A percentile compares a stretch with the other conserved stretches of the same genome.
Conservation (phyloP, 2,797 vertebrate species). For the Brachymystax lenok region DNA sequence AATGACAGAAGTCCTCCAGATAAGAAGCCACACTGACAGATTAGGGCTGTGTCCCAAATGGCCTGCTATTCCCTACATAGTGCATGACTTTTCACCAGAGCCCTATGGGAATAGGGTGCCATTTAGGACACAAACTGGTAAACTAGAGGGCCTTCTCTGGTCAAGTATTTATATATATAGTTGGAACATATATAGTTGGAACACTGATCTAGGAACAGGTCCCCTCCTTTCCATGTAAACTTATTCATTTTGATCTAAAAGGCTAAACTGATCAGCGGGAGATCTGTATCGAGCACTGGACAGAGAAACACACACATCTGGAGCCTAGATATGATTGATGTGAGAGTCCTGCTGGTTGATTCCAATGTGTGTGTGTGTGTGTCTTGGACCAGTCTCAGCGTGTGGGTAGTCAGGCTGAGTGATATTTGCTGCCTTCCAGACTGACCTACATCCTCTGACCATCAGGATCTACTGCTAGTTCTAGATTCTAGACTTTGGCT, state of each 20-base stretch:
- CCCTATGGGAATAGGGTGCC: too few species aligned
- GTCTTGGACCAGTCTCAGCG: not conserved
- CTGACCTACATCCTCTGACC: not conserved
- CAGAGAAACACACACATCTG: conserved; percentile 9
- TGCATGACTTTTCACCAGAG: too few species aligned
- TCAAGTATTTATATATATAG: too few species aligned
- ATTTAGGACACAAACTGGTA: too few species aligned
- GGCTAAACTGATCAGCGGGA: not conserved
- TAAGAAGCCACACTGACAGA: too few species aligned
- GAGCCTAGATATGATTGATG: conserved; percentile 1
- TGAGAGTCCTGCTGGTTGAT: not conserved
- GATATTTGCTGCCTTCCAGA: not conserved
- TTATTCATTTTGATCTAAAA: too few species aligned
- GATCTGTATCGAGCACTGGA: not conserved
- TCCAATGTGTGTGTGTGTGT: not conserved
- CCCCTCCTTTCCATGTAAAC: too few species aligned
- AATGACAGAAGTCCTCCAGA: too few species aligned
- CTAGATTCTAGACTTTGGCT: not conserved
- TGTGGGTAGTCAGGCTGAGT: not conserved
- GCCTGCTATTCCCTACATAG: too few species aligned
- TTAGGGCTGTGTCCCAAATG: not conserved
- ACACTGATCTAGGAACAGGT: too few species aligned
- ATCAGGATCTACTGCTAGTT: not conserved
- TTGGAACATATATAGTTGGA: too few species aligned
- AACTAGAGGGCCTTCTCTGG: too few species aligned